Base-by-base conservation (phyloP, 2,888 invertebrate genomes). In the Ectemnius continuus region DNA sequence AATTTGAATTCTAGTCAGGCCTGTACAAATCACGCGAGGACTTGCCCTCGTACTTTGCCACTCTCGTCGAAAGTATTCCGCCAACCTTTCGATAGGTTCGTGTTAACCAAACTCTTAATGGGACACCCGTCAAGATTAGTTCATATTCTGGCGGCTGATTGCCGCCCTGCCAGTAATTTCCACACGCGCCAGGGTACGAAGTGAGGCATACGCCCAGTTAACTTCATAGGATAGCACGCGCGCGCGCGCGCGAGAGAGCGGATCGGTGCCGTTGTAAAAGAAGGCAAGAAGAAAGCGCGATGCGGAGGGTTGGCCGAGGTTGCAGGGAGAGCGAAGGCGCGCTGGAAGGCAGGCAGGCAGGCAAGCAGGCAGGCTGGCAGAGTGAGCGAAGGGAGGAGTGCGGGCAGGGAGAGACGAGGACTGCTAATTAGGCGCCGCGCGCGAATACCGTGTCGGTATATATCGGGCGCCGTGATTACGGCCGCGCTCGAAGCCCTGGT, bases 371-470 rank as follows among this genome's bases (percentile, higher is more conserved):
- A 2, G 23, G 23, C 23, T 23, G 23, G 23, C 23, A 23, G 23
- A 23, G 23, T 23, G 23, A 23, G 23, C 23, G 23, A 23, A 23
- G 23, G 23, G 23, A 23, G 23, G 23, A 23, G 23, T 23, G 23
- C 23, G 47, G 73, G 65, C 69, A 62, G 58, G 69, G 68, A 68
- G 61, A 75, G 75, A 76, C 72, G 80, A 80, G 84, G 83, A 78
- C 82, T 80, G 86, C 87, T 88, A 88, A 88, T 88, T 88, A 88
- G 87, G 83, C 84, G 81, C 84, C 86, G 86, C 86, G 86, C 84
- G 86, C 83, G 86, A 84, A 83, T 83, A 80, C 80, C 81, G 81
- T 85, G 85, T 84, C 82, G 79, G 76, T 78, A 76, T 85, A 84
- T 85, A 85, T 84, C 86, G 81, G 77, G 79, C 76, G 81, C 82